Percentiles rank a stretch among this genome's conserved stretches.
phyloP scores from a whole-genome alignment of 2,888 invertebrate species.

The Oasisia sp. region DNA sequence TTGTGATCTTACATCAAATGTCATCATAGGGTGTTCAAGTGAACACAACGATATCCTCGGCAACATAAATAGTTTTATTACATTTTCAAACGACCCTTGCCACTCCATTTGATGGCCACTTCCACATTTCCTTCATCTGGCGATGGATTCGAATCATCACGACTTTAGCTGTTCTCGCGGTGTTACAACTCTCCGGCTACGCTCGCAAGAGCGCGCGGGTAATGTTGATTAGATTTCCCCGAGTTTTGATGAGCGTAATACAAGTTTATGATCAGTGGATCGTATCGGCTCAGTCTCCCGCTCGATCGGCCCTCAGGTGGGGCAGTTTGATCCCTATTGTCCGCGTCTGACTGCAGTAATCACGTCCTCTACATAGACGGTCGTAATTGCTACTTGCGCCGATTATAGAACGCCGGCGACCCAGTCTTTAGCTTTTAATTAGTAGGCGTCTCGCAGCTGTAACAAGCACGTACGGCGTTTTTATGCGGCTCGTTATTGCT shows the following conservation, averaged over 20 bases:
- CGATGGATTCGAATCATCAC: neutral
- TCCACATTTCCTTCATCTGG: neutral
- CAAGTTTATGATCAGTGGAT: neutral
- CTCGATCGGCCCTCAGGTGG: neutral
- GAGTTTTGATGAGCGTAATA: neutral
- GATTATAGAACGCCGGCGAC: neutral
- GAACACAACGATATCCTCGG: neutral
- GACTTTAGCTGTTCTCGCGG: neutral
- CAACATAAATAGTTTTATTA: neutral
- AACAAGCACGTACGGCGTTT: neutral
- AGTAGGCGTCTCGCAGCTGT: neutral
- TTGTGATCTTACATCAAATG: neutral
- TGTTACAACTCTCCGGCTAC: neutral
- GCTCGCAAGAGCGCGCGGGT: neutral
- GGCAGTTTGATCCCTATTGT: slow-evolving; percentile 7
- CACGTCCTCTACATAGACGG: neutral
- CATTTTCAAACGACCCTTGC: neutral
- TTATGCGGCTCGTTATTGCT: neutral
- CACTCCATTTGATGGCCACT: neutral
- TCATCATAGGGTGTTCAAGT: neutral
- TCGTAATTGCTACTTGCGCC: slow-evolving; percentile 3
- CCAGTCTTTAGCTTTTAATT: slow-evolving; percentile 12
- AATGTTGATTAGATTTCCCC: slow-evolving; percentile 13
- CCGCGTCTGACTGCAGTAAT: neutral
- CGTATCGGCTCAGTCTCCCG: neutral